phyloP scores from a whole-genome alignment of 1,140 invertebrate genomes.

The Doryteuthis pealeii region DNA sequence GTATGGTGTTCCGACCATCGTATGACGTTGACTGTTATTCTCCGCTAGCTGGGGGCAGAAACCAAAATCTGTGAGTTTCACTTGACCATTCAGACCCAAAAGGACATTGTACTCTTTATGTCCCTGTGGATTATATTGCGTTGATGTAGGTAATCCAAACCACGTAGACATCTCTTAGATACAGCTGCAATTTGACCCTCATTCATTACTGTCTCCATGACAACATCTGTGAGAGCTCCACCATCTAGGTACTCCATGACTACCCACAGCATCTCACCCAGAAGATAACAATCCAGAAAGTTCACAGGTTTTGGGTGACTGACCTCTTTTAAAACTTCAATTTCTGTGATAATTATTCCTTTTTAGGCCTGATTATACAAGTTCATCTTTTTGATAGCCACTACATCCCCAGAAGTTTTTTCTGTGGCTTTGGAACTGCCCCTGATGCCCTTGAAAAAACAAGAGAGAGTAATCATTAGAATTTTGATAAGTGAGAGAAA shows the following conservation, averaged over 20 bases:
- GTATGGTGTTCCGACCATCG: constrained; percentile 61
- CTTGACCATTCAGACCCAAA: constrained; percentile 56
- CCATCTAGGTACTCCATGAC: constrained; percentile 66
- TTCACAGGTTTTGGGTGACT: constrained; percentile 64
- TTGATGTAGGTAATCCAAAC: constrained; percentile 92
- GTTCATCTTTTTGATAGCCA: constrained; percentile 65
- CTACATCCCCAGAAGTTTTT: constrained; percentile 46
- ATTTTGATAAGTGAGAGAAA: background rate
- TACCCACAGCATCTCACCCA: constrained; percentile 71
- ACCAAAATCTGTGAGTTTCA: constrained; percentile 62
- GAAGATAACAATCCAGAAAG: constrained; percentile 85
- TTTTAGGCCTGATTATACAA: constrained; percentile 64
- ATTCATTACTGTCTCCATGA: constrained; percentile 65
- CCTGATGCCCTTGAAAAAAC: constrained; percentile 59
- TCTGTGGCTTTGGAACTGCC: constrained; percentile 59
- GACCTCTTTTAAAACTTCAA: constrained; percentile 60
- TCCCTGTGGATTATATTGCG: constrained; percentile 93
- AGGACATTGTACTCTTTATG: constrained; percentile 62
- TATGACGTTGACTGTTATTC: constrained; percentile 53
- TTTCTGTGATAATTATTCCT: constrained; percentile 64
- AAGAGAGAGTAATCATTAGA: too few species aligned
- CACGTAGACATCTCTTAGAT: constrained; percentile 86
- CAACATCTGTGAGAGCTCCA: constrained; percentile 66
- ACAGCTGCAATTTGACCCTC: constrained; percentile 96
- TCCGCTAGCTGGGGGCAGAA: constrained; percentile 60